Evolutionary conservation across 2,888 invertebrate species (phyloP), one percentile per base, ranked within the genome.

Genomic region (Dysmachus trigonus): DNA sequence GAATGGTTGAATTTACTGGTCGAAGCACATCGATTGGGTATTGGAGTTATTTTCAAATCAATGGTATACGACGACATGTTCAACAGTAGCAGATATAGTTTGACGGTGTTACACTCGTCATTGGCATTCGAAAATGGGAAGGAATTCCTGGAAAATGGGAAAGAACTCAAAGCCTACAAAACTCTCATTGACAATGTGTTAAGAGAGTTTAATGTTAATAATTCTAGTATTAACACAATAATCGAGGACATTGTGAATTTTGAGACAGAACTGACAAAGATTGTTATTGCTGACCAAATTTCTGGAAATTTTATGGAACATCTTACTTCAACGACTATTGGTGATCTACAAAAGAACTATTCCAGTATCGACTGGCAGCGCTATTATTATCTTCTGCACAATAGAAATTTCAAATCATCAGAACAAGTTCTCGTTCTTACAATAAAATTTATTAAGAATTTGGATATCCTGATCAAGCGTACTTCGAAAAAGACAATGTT

Each of bases 401-500:
- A 73, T 35, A 73, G 10, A 6, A 6, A 27, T 30, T 31, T 84
- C 7, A 31, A 31, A 22, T 7, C 5, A 31, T n/a, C 83, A 15
- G 72, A 33, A 35, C 73, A 33, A 73, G 15, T 41, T 1, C 22
- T 84, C 31, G 41, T 84, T 38, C 22, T 84, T 15, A 35, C 41
- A 31, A 38, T 35, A 72, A 15, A 35, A 10, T 84, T 35, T 47
- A 4, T 27, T 15, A n/a, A 33, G 10, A 72, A 73, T 10, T 41
- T 73, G 15, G 33, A 33, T 22, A 22, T 30, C 30, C 41, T 84
- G 38, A 72, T 84, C 15, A 41, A 41, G 15, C 73, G 53, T 1
- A 87, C 86, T 13, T 86, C 88, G 10, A 7, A 84, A 1, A 86
- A 86, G 74, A 88, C 86, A 0, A 72, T 88, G 5, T 88, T 88